Evolutionary conservation across 2,888 invertebrate genomes (phyloP).

Genomic region (Carpatolechia fugitivella): DNA sequence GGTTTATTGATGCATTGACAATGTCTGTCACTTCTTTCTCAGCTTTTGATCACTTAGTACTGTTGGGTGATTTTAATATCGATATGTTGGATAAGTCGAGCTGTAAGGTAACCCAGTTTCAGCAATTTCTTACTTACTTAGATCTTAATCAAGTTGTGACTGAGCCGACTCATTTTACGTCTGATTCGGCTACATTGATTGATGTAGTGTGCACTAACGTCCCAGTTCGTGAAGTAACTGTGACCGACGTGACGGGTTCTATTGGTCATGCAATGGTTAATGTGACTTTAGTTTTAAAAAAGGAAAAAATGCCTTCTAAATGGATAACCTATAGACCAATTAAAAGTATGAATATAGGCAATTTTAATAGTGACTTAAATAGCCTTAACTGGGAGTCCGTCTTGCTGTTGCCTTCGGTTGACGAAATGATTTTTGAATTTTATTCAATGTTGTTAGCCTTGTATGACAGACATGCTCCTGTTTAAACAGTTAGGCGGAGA

Average conservation of each 20-base stretch:
- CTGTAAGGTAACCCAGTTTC: not conserved
- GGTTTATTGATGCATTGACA: not conserved
- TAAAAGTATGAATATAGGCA: not conserved
- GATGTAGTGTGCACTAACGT: slow-evolving; percentile 20
- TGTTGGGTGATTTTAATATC: too few relatives aligned
- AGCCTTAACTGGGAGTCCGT: not conserved
- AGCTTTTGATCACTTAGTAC: slow-evolving; percentile 14
- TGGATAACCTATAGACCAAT: not conserved
- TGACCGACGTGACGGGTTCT: slow-evolving; percentile 11
- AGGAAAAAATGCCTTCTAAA: not conserved
- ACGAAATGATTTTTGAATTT: not conserved
- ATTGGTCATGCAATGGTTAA: slow-evolving; percentile 16
- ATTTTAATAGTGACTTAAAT: not conserved
- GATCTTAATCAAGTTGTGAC: slow-evolving; percentile 17
- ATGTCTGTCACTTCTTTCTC: not conserved
- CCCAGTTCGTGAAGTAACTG: slow-evolving; percentile 6
- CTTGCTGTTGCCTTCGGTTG: not conserved
- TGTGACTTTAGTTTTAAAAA: slow-evolving; percentile 5
- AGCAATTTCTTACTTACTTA: slow-evolving; percentile 12
- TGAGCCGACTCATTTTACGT: slow-evolving; percentile 20
- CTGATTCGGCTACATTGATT: slow-evolving; percentile 14
- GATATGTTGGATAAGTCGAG: too few relatives aligned
- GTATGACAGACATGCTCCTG: not conserved
- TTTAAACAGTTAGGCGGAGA: not conserved
- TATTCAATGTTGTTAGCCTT: not conserved